Percentiles rank a stretch among this genome's conserved stretches.
phyloP scores from a whole-genome alignment of 2,113 vertebrate genomes.

The Hassar affinis region DNA sequence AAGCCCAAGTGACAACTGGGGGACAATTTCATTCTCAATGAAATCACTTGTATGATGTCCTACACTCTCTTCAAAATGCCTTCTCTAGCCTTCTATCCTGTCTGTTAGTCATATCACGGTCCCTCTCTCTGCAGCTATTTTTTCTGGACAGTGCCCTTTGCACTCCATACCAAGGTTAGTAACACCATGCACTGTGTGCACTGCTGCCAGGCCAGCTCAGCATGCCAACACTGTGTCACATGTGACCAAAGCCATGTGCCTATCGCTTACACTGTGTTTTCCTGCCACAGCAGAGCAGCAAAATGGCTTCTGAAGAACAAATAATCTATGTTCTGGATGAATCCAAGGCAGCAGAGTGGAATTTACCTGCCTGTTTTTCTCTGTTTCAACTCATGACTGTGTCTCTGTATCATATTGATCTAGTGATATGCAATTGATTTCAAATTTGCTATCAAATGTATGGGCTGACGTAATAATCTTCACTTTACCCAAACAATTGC shows the following conservation, averaged over 20 bases:
- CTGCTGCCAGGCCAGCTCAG: constrained; percentile 37
- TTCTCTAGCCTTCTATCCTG: neutral
- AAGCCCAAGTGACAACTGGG: neutral
- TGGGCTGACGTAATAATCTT: neutral
- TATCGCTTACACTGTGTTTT: too few species aligned
- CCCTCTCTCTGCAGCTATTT: neutral
- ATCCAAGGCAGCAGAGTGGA: neutral
- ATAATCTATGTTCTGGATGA: neutral
- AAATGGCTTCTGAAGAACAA: neutral
- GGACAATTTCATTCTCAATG: neutral
- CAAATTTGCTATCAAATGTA: neutral
- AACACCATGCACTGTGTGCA: constrained; percentile 18
- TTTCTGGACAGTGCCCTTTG: constrained; percentile 1
- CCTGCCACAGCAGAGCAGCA: too few species aligned
- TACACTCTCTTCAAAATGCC: neutral
- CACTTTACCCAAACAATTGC: neutral
- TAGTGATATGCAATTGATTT: neutral
- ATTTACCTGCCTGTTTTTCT: neutral
- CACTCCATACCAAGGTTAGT: constrained; percentile 31
- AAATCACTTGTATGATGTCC: neutral
- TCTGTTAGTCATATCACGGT: constrained; percentile 1
- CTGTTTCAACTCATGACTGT: neutral
- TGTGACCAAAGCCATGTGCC: constrained; percentile 18
- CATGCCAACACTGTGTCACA: constrained; percentile 16
- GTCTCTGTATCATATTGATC: neutral